phyloP scores from a whole-genome alignment of 2,797 vertebrate species.

The Acropternis orthonyx region DNA sequence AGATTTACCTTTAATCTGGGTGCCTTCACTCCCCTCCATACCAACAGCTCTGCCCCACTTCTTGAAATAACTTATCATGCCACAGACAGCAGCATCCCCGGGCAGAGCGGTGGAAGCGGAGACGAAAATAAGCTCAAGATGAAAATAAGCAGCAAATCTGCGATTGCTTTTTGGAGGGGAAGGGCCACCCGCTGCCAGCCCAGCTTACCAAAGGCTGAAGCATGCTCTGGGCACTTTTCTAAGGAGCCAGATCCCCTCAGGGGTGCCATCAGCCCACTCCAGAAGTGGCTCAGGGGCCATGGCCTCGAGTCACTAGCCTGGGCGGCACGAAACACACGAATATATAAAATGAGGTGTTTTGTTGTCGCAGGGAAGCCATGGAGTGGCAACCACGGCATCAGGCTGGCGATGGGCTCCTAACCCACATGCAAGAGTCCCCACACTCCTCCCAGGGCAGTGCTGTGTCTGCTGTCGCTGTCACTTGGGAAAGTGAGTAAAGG shows the following conservation, averaged over 20 bases:
- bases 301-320: not conserved
- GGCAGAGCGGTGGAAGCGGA: not conserved
- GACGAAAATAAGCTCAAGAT: constrained; percentile 7
- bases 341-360: not conserved
- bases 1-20: constrained; percentile 42
- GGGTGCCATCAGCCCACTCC: not conserved
- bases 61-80: constrained; percentile 43
- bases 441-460: not conserved
- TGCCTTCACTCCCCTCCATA: constrained; percentile 6
- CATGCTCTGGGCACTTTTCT: fast-evolving
- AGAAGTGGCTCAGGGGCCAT: no score
- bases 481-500: not conserved
- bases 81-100: constrained; percentile 47
- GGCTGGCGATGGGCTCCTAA: not conserved
- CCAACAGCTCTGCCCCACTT: constrained; percentile 53
- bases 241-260: not conserved
- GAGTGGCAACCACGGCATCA: not conserved
- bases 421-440: not conserved
- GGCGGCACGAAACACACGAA: fast-evolving
- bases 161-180: not conserved
- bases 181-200: not conserved
- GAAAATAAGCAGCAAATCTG: constrained; percentile 33
- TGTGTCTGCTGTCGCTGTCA: not conserved
- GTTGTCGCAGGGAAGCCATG: not conserved
- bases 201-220: not conserved